These are phyloP conservation scores for Drosophila borealis DNA, from an alignment of 2,888 invertebrate genomes.

Conservation along the genomic window DNA sequence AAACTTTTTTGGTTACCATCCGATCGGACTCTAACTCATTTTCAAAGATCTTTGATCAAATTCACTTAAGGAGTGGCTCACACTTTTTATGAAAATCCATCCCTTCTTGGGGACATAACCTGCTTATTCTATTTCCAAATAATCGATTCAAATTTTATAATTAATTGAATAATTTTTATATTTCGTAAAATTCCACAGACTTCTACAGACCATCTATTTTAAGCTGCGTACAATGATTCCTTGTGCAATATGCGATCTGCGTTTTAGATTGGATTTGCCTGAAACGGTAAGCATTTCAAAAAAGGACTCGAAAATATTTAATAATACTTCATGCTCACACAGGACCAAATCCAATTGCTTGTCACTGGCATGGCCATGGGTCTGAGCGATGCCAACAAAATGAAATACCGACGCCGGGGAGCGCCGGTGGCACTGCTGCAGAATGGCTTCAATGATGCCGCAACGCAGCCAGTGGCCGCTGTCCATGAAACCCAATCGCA, in stretches of 20 bases:
- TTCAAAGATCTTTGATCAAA: no score
- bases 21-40: no score
- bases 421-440: constrained; percentile 33
- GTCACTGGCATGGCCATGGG: constrained; percentile 93
- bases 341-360: constrained; percentile 89
- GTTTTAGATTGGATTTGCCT: constrained; percentile 93
- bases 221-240: constrained; percentile 95
- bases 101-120: no score
- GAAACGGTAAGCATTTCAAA: constrained; percentile 88
- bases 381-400: constrained; percentile 87
- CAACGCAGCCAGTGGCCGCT: constrained; percentile 13
- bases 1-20: no score
- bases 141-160: neutral
- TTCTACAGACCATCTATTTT: constrained; percentile 92
- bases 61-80: no score
- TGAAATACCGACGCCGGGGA: constrained; percentile 85
- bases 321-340: neutral
- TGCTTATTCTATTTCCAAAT: neutral
- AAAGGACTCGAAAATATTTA: neutral
- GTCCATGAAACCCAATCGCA: constrained; percentile 58
- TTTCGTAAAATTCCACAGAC: constrained; percentile 78
- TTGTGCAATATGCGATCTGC: constrained; percentile 92
- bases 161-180: neutral
- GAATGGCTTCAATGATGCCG: constrained; percentile 63
- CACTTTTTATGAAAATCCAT: no score